Evolutionary conservation across 1,140 invertebrate genomes (phyloP), one percentile per base, ranked within the genome.

Genomic region (Caenorhabditis briggsae): DNA sequence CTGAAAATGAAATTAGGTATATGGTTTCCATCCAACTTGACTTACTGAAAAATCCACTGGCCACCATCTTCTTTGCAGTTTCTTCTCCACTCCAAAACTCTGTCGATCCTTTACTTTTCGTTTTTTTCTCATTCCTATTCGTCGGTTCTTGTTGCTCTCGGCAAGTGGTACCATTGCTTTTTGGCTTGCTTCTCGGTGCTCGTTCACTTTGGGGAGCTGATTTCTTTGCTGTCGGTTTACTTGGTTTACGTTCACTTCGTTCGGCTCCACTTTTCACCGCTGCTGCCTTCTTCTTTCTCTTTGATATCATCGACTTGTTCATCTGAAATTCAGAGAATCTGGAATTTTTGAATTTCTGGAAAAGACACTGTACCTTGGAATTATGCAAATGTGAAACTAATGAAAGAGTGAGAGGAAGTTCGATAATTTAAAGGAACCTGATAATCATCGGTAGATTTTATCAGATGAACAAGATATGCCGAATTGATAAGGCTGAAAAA

Each of bases 31-130:
- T 43, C 11, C 2, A 7, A 23, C 1, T 12, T 7, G 2, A 53
- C 70, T 50, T 50, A 78, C 70, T 43, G 11, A 78, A 78, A 53
- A 50, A 8, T 5, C 70, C 70, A 53, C 46, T 78, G 18, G 46
- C 46, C 5, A 78, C 33, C 70, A 78, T 50, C n/a, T 78, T 78
- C 20, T 78, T 78, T 5, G 70, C 70, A 6, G 46, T 48, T 20
- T 78, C 70, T 11, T 78, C 70, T 50, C 70, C 70, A 78, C 46
- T 78, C 70, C 70, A 78, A 14, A 46, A n/a, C 46, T 78, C 70
- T 25, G 53, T 78, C 53, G 50, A 53, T 78, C 65, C 56, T 58
- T 46, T 46, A 46, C 41, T 23, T 43, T 2, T 65, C 64, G 9
- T 11, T 9, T 65, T 46, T 16, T 43, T 65, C 64, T 61, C 59